Evolutionary conservation across 1,140 invertebrate genomes (phyloP).

Genomic region (Euglossa dilemma): DNA sequence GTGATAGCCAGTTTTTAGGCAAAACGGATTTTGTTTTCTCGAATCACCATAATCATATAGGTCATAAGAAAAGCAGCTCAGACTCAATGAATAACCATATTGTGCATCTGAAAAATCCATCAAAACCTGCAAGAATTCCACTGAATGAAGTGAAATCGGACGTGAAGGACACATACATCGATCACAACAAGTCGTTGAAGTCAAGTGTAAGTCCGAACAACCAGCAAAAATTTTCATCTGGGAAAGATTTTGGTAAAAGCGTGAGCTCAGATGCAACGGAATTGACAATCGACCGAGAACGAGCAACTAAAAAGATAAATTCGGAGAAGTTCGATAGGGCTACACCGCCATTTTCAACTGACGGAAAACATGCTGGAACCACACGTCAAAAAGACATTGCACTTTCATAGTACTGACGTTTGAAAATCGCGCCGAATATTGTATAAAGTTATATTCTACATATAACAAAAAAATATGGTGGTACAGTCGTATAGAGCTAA

Average conservation of each 20-base stretch:
- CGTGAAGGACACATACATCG: constrained; percentile 38
- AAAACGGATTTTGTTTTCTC: constrained; percentile 73
- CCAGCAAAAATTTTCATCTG: constrained; percentile 65
- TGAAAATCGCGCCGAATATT: constrained; percentile 77
- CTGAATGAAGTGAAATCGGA: constrained; percentile 53
- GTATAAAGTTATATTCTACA: constrained; percentile 76
- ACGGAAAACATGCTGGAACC: constrained; percentile 40
- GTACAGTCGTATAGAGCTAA: constrained; percentile 80
- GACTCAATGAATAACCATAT: constrained; percentile 72
- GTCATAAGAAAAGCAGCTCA: constrained; percentile 62
- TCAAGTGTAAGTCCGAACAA: constrained; percentile 50
- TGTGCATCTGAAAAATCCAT: constrained; percentile 71
- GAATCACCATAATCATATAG: constrained; percentile 75
- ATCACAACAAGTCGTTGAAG: constrained; percentile 39
- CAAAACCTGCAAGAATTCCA: constrained; percentile 58
- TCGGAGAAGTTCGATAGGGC: constrained; percentile 71
- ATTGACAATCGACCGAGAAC: constrained; percentile 74
- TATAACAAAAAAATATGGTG: constrained; percentile 74
- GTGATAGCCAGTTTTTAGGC: constrained; percentile 68
- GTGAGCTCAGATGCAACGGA: constrained; percentile 72
- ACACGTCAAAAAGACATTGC: constrained; percentile 69
- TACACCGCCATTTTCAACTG: constrained; percentile 38
- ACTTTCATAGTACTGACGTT: constrained; percentile 75
- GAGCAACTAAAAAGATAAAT: constrained; percentile 65
- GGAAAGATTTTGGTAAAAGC: constrained; percentile 71